Base-by-base conservation (phyloP, 2,888 invertebrate species). In the Candidula unifasciata region DNA sequence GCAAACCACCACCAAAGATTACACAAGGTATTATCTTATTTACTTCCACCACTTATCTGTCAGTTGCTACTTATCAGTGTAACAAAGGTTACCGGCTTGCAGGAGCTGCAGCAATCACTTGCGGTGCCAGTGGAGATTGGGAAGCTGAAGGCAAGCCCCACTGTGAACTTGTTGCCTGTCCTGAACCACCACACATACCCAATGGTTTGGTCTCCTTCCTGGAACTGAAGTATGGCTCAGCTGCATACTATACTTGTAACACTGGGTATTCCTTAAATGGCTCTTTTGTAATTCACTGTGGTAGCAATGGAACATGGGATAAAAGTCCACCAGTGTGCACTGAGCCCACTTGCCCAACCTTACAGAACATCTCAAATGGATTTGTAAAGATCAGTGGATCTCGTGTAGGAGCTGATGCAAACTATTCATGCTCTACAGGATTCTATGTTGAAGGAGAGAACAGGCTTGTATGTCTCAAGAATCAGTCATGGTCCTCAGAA, bases 391-490 rank as follows among this genome's bases (percentile, higher is more conserved):
- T 64, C 71, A 30, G 85, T 86, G 18, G 76, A 86, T 35, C 83
- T 85, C 6, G 69, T 78, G 69, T 83, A 24, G 85, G 87, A 3
- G 73, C 78, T 27, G 79, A 68, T 10, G 87, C 91, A 16, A 87
- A 87, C 6, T 98, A 98, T 94, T 95, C 96, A 16, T 99, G 99
- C 93, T 96, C 97, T 24, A 96, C 96, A 82, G 97, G 97, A 0
- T 97, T 96, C 94, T 96, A 96, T 92, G 96, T 98, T 85, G 96
- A 97, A 0, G 99, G 99, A 0, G 95, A 97, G 0, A 96, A 96
- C 91, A 97, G 96, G 91, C 95, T 98, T 82, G 95, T 96, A 18
- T 94, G 94, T 87, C 90, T 90, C 66, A 90, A 89, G 8, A 89
- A 93, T 82, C 92, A 92, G n/a, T 87, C 86, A 0, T 93, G 92